Base-by-base conservation (phyloP, 2,113 vertebrate species). In the Apodemus sylvaticus region DNA sequence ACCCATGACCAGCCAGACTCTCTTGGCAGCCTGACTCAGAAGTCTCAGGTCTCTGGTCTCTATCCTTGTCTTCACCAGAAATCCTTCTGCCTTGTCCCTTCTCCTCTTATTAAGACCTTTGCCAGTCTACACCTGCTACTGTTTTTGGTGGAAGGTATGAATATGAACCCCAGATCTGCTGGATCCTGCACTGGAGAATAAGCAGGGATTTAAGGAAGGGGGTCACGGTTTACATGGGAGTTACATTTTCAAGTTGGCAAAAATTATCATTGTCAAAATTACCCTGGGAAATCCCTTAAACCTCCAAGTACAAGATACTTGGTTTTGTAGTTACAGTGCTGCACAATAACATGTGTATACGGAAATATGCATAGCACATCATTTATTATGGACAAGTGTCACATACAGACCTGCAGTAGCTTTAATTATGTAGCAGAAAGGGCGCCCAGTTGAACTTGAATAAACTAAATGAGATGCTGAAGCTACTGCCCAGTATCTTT, bases 251-350 rank as follows among this genome's bases (percentile, higher is more conserved):
- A 55, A 93, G 45, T 83, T 93, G 42, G 82, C 71, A 93, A 90
- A 90, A 87, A 94, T 95, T 95, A 97, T 94, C 91, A 96, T 78
- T 68, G 90, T 83, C 86, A 97, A 97, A 97, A 98, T 94, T 92
- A 97, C 97, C 95, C 86, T 89, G 92, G 97, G 94, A 97, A 97
- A 97, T 95, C 96, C 97, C 97, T 97, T 94, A 82, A 92, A 71
- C 68, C 86, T 96, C 86, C 31, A 66, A 96, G 81, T 60, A 91
- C 51, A 95, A 85, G 89, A 88, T 77, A 89, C 17, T 81, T 53
- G 45, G 42, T 93, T 95, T 74, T 95, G 70, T 48, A 93, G 95
- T 88, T 90, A 78, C 2, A 73, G 53, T 13, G 19, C 71, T 74
- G 86, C 60, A 95, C 39, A 94, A 85, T 96, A 94, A 96, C 94